phyloP scores from a whole-genome alignment of 2,113 vertebrate genomes.

The Crotalus horridus region DNA sequence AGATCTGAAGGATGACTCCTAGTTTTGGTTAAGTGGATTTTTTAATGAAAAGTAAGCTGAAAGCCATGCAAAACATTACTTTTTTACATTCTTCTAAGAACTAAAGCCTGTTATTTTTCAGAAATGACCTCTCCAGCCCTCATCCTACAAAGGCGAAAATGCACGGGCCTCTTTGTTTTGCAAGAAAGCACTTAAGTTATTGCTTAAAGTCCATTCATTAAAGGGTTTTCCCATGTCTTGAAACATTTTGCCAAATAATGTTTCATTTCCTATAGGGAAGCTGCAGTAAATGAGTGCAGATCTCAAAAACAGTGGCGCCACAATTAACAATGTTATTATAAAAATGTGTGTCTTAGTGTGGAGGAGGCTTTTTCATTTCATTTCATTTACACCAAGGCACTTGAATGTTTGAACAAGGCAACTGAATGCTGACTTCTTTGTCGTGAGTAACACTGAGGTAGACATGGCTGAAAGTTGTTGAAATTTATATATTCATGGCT shows the following conservation, averaged over 20 bases:
- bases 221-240: neutral
- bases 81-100: slow-evolving; percentile 20
- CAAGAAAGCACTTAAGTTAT: neutral
- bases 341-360: neutral
- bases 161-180: neutral
- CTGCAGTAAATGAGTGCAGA: neutral
- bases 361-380: neutral
- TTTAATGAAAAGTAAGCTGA: neutral
- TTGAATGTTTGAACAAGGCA: neutral
- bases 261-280: neutral
- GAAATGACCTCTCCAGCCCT: neutral
- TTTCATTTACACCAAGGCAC: neutral
- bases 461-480: neutral
- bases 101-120: accelerated
- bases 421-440: neutral
- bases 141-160: neutral
- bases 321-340: neutral
- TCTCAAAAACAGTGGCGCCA: neutral
- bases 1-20: neutral
- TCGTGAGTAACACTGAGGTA: neutral
- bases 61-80: neutral
- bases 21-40: neutral
- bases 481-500: neutral
- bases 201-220: slow-evolving; percentile 10
- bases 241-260: slow-evolving; percentile 2